A percentile compares a stretch with the other conserved stretches of the same genome.
Evolutionary conservation across 2,113 vertebrate genomes (phyloP).

Genomic region (Pachyramphus minor): DNA sequence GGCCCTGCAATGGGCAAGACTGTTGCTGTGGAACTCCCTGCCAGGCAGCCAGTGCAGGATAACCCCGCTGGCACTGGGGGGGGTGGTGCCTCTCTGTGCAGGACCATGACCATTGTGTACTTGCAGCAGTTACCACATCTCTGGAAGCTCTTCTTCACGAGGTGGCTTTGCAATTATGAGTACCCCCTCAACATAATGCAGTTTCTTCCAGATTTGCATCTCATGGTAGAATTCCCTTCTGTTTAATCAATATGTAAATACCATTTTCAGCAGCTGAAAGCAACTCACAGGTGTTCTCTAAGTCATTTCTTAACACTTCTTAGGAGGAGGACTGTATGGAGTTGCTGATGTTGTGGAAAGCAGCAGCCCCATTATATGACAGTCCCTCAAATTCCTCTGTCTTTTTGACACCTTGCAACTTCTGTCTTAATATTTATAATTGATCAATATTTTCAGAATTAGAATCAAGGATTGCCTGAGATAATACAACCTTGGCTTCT

Average conservation of each 20-base stretch:
- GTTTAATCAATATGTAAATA: neutral
- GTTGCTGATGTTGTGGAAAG: neutral
- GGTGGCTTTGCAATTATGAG: neutral
- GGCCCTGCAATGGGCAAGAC: neutral
- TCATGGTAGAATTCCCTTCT: neutral
- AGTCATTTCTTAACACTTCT: neutral
- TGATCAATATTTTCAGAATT: neutral
- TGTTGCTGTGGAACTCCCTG: neutral
- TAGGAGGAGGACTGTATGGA: neutral
- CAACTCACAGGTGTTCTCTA: neutral
- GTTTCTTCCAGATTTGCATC: neutral
- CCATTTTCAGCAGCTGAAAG: neutral
- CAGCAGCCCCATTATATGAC: neutral
- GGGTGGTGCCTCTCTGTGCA: no score
- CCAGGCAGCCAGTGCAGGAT: neutral
- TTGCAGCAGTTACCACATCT: neutral
- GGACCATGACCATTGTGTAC: neutral
- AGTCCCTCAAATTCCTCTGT: neutral
- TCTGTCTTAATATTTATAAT: neutral
- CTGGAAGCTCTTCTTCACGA: neutral
- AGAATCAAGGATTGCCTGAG: neutral
- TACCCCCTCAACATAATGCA: neutral
- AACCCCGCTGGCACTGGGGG: neutral
- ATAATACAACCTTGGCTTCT: neutral
- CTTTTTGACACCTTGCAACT: neutral